phyloP scores from a whole-genome alignment of 2,888 invertebrate genomes.

The Drosophila prostipennis region DNA sequence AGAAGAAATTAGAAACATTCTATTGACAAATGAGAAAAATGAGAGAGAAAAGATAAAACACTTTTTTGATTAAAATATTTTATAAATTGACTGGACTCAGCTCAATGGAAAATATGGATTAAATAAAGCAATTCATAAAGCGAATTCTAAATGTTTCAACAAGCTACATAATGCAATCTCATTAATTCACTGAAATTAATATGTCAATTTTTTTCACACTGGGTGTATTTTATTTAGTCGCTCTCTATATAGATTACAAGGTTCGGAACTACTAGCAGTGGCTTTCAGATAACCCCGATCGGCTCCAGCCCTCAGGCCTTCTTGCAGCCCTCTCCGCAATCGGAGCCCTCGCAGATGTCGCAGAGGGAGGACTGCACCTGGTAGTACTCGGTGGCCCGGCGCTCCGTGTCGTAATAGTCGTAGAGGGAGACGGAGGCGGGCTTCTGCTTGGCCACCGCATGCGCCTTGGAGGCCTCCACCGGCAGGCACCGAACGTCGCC shows the following conservation, averaged over 20 bases:
- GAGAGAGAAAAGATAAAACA: no score
- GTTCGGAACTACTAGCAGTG: background rate
- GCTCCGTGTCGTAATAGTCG: constrained; percentile 94
- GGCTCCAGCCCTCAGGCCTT: constrained; percentile 22
- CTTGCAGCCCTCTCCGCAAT: constrained; percentile 83
- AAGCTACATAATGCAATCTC: no score
- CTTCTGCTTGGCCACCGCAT: constrained; percentile 93
- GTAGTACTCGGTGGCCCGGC: constrained; percentile 80
- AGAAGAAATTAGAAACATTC: no score
- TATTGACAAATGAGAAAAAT: no score
- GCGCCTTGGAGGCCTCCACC: constrained; percentile 91
- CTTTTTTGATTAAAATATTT: no score
- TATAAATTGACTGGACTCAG: no score
- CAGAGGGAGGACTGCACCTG: constrained; percentile 88
- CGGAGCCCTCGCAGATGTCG: constrained; percentile 92
- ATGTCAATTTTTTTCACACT: background rate
- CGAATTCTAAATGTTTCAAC: no score
- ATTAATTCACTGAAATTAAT: no score
- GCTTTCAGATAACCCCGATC: background rate
- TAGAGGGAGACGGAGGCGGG: constrained; percentile 93
- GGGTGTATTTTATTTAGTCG: background rate
- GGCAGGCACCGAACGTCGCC: constrained; percentile 91
- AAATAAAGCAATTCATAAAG: no score
- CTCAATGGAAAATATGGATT: no score
- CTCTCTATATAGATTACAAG: background rate